phyloP scores from a whole-genome alignment of 2,797 vertebrate species.

The Pipistrellus pipistrellus region DNA sequence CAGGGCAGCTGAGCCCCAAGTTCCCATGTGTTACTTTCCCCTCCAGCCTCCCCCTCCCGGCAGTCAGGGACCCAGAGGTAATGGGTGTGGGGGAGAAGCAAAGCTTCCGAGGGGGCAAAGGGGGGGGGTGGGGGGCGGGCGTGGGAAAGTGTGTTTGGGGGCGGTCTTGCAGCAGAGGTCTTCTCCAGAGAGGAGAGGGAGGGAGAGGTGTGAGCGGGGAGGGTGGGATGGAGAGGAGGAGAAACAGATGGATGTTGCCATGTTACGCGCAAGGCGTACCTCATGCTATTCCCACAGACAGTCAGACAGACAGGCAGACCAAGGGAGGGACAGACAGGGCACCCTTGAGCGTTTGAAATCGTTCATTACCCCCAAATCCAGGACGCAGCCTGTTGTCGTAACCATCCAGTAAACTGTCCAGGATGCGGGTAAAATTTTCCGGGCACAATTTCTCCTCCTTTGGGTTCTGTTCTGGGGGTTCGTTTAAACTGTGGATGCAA shows the following conservation, averaged over 20 bases:
- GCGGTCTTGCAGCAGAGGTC: conserved; percentile 72
- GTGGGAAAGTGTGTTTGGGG: conserved; percentile 66
- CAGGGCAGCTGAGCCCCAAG: not conserved
- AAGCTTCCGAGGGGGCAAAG: conserved; percentile 70
- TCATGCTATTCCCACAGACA: conserved; percentile 73
- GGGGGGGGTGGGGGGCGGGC: not conserved
- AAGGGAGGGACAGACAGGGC: conserved; percentile 73
- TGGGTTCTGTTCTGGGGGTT: conserved; percentile 92
- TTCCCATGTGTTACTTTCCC: conserved; percentile 50
- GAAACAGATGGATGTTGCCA: not conserved
- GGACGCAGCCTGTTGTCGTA: conserved; percentile 99
- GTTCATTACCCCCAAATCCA: conserved; percentile 96
- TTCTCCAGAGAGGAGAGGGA: not conserved
- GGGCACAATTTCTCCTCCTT: conserved; percentile 96
- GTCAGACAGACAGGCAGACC: conserved; percentile 68
- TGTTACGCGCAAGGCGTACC: conserved; percentile 64
- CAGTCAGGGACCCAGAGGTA: conserved; percentile 74
- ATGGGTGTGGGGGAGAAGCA: conserved; percentile 78
- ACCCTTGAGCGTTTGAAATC: conserved; percentile 71
- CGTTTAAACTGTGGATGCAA: conserved; percentile 90
- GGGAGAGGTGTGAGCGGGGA: not conserved
- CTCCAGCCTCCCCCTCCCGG: conserved; percentile 62
- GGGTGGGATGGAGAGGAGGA: not conserved
- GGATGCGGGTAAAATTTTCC: conserved; percentile 98
- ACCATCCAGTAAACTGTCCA: conserved; percentile 98